phyloP scores from a whole-genome alignment of 2,888 invertebrate species.

The Linyphia triangularis region DNA sequence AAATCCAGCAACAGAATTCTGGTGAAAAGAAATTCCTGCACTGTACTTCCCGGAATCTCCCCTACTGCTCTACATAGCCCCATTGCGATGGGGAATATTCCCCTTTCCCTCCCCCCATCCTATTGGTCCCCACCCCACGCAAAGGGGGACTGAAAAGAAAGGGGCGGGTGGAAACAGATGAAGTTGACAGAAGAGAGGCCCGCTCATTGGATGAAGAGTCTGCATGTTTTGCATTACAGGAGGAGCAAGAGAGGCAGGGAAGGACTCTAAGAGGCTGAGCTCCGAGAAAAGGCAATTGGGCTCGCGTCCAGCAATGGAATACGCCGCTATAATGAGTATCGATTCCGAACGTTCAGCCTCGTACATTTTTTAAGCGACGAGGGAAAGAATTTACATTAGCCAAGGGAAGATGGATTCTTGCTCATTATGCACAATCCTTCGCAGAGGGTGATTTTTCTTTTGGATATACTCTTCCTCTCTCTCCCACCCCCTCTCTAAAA shows the following conservation, averaged over 20 bases:
- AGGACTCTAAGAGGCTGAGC: conserved; percentile 72
- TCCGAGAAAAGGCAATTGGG: conserved; percentile 66
- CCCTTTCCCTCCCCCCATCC: background rate
- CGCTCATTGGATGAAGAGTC: conserved; percentile 64
- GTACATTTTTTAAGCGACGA: conserved; percentile 70
- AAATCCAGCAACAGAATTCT: background rate
- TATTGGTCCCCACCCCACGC: background rate
- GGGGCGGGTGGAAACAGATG: conserved; percentile 43
- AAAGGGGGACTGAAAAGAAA: conserved; percentile 40
- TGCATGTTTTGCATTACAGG: conserved; percentile 68
- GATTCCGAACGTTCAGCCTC: conserved; percentile 52
- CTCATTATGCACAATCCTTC: conserved; percentile 64
- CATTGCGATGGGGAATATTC: background rate
- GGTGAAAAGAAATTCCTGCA: background rate
- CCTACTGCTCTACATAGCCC: background rate
- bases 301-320: conserved; percentile 52
- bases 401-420: background rate
- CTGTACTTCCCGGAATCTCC: background rate
- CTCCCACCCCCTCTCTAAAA: too few relatives aligned
- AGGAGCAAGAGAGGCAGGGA: conserved; percentile 53
- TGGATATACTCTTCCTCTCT: conserved; percentile 16
- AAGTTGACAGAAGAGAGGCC: conserved; percentile 40
- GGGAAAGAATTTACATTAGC: conserved; percentile 60
- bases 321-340: conserved; percentile 70
- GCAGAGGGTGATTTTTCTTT: conserved; percentile 61